These are phyloP conservation scores for Epinotia ramella DNA, from an alignment of 2,888 invertebrate species.

Conservation along the genomic window DNA sequence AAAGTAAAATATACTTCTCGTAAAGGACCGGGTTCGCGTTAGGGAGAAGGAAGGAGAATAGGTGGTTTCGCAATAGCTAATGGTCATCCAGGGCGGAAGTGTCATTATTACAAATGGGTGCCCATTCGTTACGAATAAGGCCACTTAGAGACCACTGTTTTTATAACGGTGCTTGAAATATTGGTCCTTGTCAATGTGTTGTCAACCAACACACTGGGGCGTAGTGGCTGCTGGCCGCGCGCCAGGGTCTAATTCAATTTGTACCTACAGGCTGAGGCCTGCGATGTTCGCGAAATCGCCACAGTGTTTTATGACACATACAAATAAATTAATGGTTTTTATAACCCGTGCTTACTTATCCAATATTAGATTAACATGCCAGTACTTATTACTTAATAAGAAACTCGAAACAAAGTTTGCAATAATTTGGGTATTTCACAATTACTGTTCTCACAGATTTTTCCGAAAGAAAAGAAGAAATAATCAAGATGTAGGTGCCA, in stretches of 20 bases:
- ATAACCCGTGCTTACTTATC: constrained; percentile 4
- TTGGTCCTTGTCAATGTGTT: constrained; percentile 57
- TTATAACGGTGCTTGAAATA: constrained; percentile 41
- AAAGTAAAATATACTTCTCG: neutral
- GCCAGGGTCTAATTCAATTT: constrained; percentile 74
- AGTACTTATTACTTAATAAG: neutral
- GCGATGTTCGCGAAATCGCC: constrained; percentile 57
- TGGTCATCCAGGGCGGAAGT: neutral
- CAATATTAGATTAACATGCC: neutral
- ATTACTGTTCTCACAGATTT: neutral
- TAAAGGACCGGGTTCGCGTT: no score
- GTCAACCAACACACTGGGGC: constrained; percentile 58
- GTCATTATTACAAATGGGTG: constrained; percentile 3
- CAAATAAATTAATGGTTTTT: constrained; percentile 19
- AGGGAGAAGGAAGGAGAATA: neutral
- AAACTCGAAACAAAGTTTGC: no score
- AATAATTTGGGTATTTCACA: no score
- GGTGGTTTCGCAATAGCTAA: neutral
- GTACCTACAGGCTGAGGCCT: constrained; percentile 53
- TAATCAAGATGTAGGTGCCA: neutral
- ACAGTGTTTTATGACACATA: constrained; percentile 44
- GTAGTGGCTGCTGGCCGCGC: constrained; percentile 57
- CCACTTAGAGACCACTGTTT: constrained; percentile 51
- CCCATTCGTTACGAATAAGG: constrained; percentile 24
- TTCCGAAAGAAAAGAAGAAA: neutral